phyloP scores from a whole-genome alignment of 1,140 invertebrate genomes.

The Drosophila insularis region DNA sequence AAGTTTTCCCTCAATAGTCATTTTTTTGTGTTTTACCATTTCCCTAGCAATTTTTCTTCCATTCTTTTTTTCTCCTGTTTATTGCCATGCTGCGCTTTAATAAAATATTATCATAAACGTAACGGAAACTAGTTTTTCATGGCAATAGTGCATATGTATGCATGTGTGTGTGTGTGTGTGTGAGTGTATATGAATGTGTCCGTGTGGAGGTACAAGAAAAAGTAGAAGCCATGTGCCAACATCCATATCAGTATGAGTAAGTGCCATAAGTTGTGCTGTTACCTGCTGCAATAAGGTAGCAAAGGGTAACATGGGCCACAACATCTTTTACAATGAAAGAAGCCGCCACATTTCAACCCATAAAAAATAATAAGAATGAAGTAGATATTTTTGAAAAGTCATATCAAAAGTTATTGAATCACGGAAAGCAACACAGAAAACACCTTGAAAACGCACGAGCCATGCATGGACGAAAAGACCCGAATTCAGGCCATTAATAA shows the following conservation, averaged over 20 bases:
- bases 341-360: too few species aligned
- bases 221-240: conserved; percentile 7
- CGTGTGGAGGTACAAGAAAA: neutral
- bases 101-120: conserved; percentile 80
- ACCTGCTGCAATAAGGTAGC: neutral
- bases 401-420: too few species aligned
- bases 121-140: conserved; percentile 76
- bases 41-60: conserved; percentile 23
- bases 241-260: conserved; percentile 10
- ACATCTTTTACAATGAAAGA: neutral
- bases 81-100: conserved; percentile 64
- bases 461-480: too few species aligned
- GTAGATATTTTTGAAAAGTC: too few species aligned
- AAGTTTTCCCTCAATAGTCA: neutral
- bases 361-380: too few species aligned
- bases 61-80: conserved; percentile 27
- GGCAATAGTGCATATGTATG: conserved; percentile 27
- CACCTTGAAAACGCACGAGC: too few species aligned
- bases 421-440: too few species aligned
- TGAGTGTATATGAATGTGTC: neutral
- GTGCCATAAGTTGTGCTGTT: conserved; percentile 7
- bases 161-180: conserved; percentile 15
- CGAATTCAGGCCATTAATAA: too few species aligned
- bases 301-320: neutral
- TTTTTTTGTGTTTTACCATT: conserved; percentile 5